Evolutionary conservation across 1,140 invertebrate genomes (phyloP).

Genomic region (Camponotus floridanus): DNA sequence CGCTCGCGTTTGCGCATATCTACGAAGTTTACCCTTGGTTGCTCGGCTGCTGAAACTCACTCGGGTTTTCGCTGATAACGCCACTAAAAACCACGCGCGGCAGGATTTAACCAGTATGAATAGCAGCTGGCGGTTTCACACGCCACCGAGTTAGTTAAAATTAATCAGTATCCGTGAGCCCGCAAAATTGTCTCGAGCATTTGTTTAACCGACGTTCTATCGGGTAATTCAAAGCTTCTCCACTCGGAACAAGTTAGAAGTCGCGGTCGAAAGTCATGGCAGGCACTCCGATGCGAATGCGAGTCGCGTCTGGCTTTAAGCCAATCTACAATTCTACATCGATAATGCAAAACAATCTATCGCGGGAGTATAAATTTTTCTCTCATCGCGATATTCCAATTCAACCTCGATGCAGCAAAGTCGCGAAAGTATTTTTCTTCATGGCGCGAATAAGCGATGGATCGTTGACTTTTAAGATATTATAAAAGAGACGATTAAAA

Average conservation of each 20-base stretch:
- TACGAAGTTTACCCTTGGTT: conserved; percentile 38
- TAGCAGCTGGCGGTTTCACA: conserved; percentile 35
- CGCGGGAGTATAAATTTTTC: conserved; percentile 18
- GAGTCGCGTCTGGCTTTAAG: conserved; percentile 16
- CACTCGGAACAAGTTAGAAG: conserved; percentile 37
- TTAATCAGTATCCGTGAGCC: conserved; percentile 63
- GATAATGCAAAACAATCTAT: conserved; percentile 49
- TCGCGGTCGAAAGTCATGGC: conserved; percentile 24
- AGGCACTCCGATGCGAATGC: neutral
- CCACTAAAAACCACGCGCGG: conserved; percentile 45
- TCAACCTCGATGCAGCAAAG: neutral
- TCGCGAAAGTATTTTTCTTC: neutral
- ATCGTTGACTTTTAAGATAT: neutral
- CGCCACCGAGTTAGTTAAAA: conserved; percentile 31
- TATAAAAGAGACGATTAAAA: conserved; percentile 4
- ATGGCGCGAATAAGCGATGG: neutral
- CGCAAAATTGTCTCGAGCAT: conserved; percentile 60
- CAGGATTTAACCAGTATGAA: conserved; percentile 23
- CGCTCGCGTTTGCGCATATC: conserved; percentile 45
- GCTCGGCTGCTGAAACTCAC: neutral
- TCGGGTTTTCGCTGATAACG: conserved; percentile 14
- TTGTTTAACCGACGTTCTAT: conserved; percentile 42
- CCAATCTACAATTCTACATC: conserved; percentile 34
- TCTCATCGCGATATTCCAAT: conserved; percentile 5
- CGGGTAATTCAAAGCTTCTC: conserved; percentile 30